Conservation (phyloP, 1,140 invertebrate genomes). For the Sitodiplosis mosellana region DNA sequence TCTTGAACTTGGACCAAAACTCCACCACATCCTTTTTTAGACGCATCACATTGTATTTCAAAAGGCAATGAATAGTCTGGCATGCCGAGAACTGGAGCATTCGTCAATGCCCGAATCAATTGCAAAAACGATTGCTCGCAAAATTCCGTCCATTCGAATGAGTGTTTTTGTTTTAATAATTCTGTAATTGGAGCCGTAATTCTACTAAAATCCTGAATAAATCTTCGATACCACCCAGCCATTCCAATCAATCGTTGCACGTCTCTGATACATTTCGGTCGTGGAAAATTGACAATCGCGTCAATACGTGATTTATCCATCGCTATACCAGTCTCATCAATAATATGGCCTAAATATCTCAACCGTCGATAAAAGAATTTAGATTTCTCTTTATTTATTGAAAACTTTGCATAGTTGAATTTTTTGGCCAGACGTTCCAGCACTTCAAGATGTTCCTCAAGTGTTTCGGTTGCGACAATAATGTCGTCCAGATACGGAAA, state of each 20-base stretch:
- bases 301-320: constrained; percentile 1
- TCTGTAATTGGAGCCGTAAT: constrained; percentile 6
- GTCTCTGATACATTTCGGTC: constrained; percentile 13
- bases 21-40: neutral
- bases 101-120: neutral
- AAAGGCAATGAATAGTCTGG: neutral
- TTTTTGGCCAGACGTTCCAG: constrained; percentile 13
- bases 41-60: neutral
- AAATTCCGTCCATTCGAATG: neutral
- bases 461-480: constrained; percentile 8
- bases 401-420: constrained; percentile 21
- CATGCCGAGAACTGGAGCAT: neutral
- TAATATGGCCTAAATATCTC: constrained; percentile 8
- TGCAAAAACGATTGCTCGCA: neutral
- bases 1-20: neutral
- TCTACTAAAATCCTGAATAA: constrained; percentile 8
- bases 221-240: constrained; percentile 9
- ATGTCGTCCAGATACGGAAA: constrained; percentile 15
- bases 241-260: constrained; percentile 10
- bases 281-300: constrained; percentile 5
- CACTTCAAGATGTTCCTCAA: constrained; percentile 9
- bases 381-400: constrained; percentile 25
- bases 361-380: constrained; percentile 20
- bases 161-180: neutral
- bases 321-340: constrained; percentile 5